These are phyloP conservation scores for Subanguina moxae DNA, from an alignment of 1,140 invertebrate species.

Conservation along the genomic window DNA sequence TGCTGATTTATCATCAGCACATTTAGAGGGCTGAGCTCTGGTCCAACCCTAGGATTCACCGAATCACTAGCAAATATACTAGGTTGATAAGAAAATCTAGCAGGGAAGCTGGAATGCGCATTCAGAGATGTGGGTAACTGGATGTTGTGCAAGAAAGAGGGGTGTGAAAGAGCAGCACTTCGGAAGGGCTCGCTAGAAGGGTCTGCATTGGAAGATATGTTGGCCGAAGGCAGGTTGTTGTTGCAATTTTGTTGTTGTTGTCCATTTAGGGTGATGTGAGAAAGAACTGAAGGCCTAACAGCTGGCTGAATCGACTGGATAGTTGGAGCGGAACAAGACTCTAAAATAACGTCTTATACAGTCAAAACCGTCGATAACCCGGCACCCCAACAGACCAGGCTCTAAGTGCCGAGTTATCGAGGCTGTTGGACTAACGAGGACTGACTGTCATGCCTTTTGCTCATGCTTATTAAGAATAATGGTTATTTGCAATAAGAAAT, in stretches of 20 bases:
- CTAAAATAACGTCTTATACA: conserved; percentile 1
- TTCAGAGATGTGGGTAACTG: background rate
- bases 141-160: background rate
- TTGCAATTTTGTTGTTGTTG: background rate
- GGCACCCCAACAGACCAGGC: too few species aligned
- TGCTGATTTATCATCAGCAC: too few species aligned
- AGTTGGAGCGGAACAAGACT: background rate
- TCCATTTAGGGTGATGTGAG: background rate
- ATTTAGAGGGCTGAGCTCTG: too few species aligned
- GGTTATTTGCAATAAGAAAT: too few species aligned
- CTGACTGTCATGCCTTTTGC: too few species aligned
- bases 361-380: too few species aligned
- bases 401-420: too few species aligned
- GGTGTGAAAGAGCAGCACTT: background rate
- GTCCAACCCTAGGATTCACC: too few species aligned
- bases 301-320: background rate
- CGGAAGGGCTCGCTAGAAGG: background rate
- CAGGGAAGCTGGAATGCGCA: background rate
- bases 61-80: background rate
- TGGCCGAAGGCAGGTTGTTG: background rate
- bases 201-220: background rate
- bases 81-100: background rate
- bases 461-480: too few species aligned
- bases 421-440: too few species aligned
- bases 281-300: background rate